These are phyloP conservation scores for Merluccius polli DNA, from an alignment of 2,797 vertebrate genomes.

Conservation along the genomic window DNA sequence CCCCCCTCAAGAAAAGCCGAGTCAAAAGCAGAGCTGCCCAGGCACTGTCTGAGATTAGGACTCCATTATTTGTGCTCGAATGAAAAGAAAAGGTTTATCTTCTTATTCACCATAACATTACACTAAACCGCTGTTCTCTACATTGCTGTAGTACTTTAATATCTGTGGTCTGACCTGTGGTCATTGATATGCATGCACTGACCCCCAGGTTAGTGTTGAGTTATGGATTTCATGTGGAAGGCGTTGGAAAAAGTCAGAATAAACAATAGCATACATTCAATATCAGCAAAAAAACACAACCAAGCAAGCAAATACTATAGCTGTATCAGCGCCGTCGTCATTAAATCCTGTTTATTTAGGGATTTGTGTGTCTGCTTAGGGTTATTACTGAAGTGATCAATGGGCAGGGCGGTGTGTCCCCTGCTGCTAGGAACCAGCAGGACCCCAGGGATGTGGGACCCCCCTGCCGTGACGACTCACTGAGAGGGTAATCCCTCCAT, in stretches of 20 bases:
- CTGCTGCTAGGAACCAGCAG: slow-evolving; percentile 32
- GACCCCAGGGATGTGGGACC: slow-evolving; percentile 33
- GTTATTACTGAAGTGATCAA: slow-evolving; percentile 35
- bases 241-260: background rate
- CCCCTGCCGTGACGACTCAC: slow-evolving; percentile 26
- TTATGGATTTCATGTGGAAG: background rate
- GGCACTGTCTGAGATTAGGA: slow-evolving; percentile 4
- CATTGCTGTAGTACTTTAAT: background rate
- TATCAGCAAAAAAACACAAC: background rate
- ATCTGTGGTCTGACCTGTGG: background rate
- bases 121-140: background rate
- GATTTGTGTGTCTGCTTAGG: background rate
- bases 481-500: slow-evolving; percentile 36
- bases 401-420: slow-evolving; percentile 23
- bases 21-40: background rate
- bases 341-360: background rate
- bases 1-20: background rate
- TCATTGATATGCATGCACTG: background rate
- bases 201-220: background rate
- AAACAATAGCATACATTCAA: background rate
- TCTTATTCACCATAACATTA: background rate
- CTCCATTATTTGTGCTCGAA: background rate
- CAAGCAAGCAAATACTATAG: background rate
- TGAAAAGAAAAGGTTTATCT: background rate
- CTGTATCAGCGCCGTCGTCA: background rate